phyloP scores from a whole-genome alignment of 2,113 vertebrate genomes.

The Hyla sarda region DNA sequence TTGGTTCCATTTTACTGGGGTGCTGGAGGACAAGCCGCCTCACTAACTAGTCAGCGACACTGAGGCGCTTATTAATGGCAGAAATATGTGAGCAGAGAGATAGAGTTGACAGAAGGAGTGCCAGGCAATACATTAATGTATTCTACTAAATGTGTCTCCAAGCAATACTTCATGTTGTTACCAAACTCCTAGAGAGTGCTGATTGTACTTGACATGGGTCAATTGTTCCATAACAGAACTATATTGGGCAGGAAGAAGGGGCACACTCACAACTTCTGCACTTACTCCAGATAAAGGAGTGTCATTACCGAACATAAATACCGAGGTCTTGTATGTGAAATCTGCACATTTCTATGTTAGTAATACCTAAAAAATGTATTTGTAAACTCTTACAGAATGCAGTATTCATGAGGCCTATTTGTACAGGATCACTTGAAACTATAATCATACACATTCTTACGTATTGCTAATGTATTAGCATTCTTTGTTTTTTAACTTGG shows the following conservation, averaged over 20 bases:
- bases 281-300: neutral
- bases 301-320: neutral
- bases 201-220: conserved; percentile 34
- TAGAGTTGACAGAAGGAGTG: conserved; percentile 38
- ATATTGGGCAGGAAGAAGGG: neutral
- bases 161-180: conserved; percentile 23
- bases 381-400: no score
- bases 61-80: conserved; percentile 24
- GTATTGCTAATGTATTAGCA: no score
- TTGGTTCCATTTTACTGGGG: conserved; percentile 26
- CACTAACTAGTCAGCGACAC: conserved; percentile 37
- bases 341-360: neutral
- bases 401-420: no score
- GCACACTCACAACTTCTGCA: no score
- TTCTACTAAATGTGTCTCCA: conserved; percentile 19
- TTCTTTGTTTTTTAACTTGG: no score
- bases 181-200: neutral
- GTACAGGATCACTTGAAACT: neutral
- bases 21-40: conserved; percentile 13
- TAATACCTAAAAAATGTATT: neutral
- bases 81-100: conserved; percentile 32
- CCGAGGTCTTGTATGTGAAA: neutral
- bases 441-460: no score
- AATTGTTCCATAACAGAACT: conserved; percentile 7
- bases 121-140: conserved; percentile 35